Evolutionary conservation across 2,888 invertebrate genomes (phyloP), one percentile per base, ranked within the genome.

Genomic region (Punctoribates punctum): DNA sequence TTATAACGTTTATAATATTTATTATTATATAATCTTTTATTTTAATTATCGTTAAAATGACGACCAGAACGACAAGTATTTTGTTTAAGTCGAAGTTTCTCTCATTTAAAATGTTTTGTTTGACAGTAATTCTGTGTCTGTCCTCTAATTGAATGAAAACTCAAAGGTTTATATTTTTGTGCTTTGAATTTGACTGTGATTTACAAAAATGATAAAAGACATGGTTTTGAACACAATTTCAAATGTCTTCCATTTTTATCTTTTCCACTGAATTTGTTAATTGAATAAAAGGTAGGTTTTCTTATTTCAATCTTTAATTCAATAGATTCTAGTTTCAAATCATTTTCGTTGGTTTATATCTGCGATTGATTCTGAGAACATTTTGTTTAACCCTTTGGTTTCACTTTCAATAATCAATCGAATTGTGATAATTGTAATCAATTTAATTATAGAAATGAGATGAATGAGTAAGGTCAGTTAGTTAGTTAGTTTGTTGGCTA

Each of bases 171-270:
- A 57, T 65, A 65, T 65, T 65, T 65, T 65, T 65, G 65, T 65
- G 65, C 65, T 65, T 34, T 65, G 65, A 65, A 65, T 65, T 57
- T 65, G 65, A 65, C 65, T 65, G 65, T 65, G 65, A 65, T 65
- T 65, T 65, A 65, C 65, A 34, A 65, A 34, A 65, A 65, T 65
- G 65, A 65, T 65, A 65, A 65, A 65, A 38, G 38, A 29, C 15
- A 34, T 65, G 65, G 65, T 65, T 65, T 65, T 65, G 34, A 65
- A 65, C 29, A 29, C 38, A 65, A 34, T 34, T 17, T 38, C n/a
- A 8, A 25, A 23, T 57, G 57, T 57, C 57, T 57, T 23, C 57
- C 23, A 57, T 25, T 57, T 23, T 25, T 13, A 54, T 5, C 8
- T 42, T 42, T 9, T 57, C 57, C n/a, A 51, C 20, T 51, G 34